Evolutionary conservation across 2,888 invertebrate genomes (phyloP).

Genomic region (Chelonus formosanus): DNA sequence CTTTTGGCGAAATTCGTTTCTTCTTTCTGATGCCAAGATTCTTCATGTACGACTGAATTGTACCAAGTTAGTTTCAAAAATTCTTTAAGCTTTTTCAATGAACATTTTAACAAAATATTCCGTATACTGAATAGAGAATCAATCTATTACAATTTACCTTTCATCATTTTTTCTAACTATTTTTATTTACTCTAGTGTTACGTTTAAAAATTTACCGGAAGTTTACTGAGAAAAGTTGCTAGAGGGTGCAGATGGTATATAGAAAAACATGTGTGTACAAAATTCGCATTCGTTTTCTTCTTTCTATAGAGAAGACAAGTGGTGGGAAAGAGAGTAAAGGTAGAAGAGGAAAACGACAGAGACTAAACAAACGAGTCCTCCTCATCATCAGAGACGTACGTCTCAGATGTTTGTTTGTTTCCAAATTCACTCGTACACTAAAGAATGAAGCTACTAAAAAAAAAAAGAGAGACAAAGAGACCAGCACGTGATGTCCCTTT

Average conservation of each 20-base stretch:
- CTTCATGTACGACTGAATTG: background rate
- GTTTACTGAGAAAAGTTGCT: constrained; percentile 22
- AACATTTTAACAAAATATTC: background rate
- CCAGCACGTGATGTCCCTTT: constrained; percentile 54
- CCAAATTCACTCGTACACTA: constrained; percentile 16
- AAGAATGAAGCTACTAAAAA: constrained; percentile 3
- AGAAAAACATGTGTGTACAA: background rate
- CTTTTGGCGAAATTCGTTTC: constrained; percentile 37
- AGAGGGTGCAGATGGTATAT: background rate
- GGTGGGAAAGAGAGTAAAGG: no score
- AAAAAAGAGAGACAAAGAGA: constrained; percentile 40
- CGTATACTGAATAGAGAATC: background rate
- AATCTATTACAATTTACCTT: background rate
- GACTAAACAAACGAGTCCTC: constrained; percentile 54
- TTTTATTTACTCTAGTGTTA: constrained; percentile 5
- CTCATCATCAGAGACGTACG: constrained; percentile 48
- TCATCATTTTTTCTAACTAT: constrained; percentile 2
- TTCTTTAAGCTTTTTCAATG: background rate
- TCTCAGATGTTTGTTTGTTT: constrained; percentile 53
- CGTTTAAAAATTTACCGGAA: constrained; percentile 17
- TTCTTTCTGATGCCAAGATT: constrained; percentile 13
- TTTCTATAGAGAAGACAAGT: background rate
- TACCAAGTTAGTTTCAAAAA: background rate
- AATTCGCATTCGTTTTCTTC: background rate
- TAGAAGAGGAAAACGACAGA: constrained; percentile 25